Evolutionary conservation across 1,140 invertebrate genomes (phyloP), one percentile per base, ranked within the genome.

Genomic region (Scaptomyza graminum): DNA sequence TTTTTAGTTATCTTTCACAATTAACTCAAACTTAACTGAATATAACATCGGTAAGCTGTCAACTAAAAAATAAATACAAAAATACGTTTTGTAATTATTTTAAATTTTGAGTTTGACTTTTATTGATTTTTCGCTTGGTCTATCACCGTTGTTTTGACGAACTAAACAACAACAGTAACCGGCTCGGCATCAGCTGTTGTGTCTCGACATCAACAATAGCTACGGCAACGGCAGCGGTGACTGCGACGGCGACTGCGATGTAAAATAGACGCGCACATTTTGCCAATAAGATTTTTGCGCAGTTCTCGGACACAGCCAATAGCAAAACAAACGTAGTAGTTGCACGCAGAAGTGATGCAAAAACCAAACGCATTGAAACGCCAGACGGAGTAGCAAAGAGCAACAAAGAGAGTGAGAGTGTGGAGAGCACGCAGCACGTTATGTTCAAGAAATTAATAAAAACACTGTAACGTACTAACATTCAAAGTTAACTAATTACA

Each of bases 201-300:
- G 28, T 3, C 46, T 16, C 46, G 44, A 12, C 28, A 34, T 25
- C 16, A 50, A 18, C 46, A 50, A n/a, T 15, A 34, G n/a, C 31
- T 11, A 37, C 41, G 56, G 3, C 22, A n/a, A 34, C 43, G 15
- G 9, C 22, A 6, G 7, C 43, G 43, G 9, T 8, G 7, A 46
- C 13, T 8, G 43, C n/a, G 18, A 47, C 31, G 15, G 11, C 34
- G 52, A 31, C 55, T 22, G 34, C n/a, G 39, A 18, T 50, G 37
- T 25, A 12, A 11, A 56, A 13, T 4, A 34, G 51, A 39, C 22
- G 61, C 51, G n/a, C 5, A 46, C 25, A 37, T 64, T 71, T 71
- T 76, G 69, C 79, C 79, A 82, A 81, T 81, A 81, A 68, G 74
- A 82, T 74, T 77, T 76, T 72, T 67, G 69, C 79, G 66, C 80